Evolutionary conservation across 2,888 invertebrate genomes (phyloP).

Genomic region (Pristionchus arcanus): DNA sequence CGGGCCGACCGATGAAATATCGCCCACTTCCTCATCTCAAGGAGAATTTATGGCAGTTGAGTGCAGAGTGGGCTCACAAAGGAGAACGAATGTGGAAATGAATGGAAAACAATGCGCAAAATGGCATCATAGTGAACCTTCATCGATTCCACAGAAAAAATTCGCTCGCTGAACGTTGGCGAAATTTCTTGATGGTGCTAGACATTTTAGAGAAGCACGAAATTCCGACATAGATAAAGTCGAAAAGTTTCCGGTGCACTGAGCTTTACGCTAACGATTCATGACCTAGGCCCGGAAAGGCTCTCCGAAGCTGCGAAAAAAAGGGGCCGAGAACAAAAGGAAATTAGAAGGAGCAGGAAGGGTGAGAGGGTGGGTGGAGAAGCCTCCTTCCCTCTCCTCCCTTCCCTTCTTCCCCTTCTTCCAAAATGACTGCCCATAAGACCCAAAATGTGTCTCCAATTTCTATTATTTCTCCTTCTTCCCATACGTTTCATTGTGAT

Average conservation of each 20-base stretch:
- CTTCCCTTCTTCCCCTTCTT: background rate
- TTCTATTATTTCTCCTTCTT: constrained; percentile 5
- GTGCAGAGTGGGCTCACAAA: background rate
- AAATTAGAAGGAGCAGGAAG: constrained; percentile 2
- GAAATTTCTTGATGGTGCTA: no score
- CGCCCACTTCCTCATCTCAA: constrained; percentile 2
- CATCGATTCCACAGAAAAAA: no score
- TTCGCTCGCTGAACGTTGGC: background rate
- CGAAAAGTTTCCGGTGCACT: background rate
- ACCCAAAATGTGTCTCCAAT: background rate
- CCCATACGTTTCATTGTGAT: background rate
- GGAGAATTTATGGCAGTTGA: background rate
- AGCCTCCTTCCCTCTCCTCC: background rate
- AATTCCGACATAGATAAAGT: background rate
- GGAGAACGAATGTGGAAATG: background rate
- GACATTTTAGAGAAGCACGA: background rate
- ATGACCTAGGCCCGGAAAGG: background rate
- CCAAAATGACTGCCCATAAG: constrained; percentile 17
- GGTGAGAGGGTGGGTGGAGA: background rate
- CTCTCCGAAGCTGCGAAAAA: background rate
- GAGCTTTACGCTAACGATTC: background rate
- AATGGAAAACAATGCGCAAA: background rate
- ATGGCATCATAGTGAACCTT: background rate
- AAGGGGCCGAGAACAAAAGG: background rate
- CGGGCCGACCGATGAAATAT: background rate